A percentile compares a stretch with the other conserved stretches of the same genome.
These are phyloP conservation scores for Ochotona curzoniae DNA, from an alignment of 2,113 vertebrate species.

Conservation along the genomic window DNA sequence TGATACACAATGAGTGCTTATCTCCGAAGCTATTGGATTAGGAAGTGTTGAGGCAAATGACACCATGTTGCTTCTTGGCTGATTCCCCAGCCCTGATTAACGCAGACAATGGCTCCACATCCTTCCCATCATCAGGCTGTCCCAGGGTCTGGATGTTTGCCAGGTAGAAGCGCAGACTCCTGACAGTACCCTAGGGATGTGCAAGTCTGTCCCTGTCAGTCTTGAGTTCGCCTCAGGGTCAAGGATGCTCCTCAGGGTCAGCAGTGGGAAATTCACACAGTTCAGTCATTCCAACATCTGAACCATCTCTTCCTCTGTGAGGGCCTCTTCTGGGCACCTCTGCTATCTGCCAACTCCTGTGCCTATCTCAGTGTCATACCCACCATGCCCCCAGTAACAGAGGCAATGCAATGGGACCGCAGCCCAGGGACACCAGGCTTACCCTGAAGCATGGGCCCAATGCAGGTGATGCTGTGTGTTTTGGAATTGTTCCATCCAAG, in stretches of 20 bases:
- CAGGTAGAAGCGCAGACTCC: slow-evolving; percentile 42
- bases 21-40: background rate
- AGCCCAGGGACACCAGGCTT: background rate
- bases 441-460: background rate
- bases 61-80: slow-evolving; percentile 55
- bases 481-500: background rate
- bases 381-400: background rate
- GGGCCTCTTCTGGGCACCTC: background rate
- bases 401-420: background rate
- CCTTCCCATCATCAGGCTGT: slow-evolving; percentile 17
- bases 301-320: background rate
- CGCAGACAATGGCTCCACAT: slow-evolving; percentile 57
- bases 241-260: background rate
- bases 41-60: slow-evolving; percentile 39
- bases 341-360: background rate
- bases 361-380: background rate
- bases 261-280: background rate
- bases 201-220: background rate
- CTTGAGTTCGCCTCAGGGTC: background rate
- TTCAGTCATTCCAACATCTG: background rate
- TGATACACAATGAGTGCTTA: background rate
- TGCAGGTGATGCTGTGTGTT: background rate
- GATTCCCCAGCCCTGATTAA: slow-evolving; percentile 68
- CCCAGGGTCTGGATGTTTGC: slow-evolving; percentile 29
- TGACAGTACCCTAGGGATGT: background rate